Percentiles rank a stretch among this genome's conserved stretches.
Conservation (phyloP, 53 echinoderm and acorn worm species). For the Henricia sp. region DNA sequence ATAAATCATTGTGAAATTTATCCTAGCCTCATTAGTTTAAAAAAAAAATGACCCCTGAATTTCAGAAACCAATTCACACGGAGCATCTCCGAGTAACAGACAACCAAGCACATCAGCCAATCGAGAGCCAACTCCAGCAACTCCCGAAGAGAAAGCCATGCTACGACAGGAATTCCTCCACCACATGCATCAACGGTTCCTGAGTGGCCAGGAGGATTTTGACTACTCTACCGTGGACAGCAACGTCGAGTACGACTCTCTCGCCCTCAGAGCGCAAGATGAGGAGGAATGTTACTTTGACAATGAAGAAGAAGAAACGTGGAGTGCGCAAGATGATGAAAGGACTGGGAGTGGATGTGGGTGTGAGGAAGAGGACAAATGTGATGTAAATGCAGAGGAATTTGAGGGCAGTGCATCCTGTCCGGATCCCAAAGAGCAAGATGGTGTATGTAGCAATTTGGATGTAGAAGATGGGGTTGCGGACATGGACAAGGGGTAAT, state of each 20-base stretch:
- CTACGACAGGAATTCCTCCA: slow-evolving; percentile 84
- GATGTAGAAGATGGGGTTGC: no score
- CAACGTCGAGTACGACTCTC: slow-evolving; percentile 89
- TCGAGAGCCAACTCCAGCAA: slow-evolving; percentile 70
- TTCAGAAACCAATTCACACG: no score
- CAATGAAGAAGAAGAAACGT: slow-evolving; percentile 56
- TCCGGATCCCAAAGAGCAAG: not conserved
- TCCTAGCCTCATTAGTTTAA: no score
- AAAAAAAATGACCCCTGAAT: no score
- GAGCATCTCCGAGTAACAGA: not conserved
- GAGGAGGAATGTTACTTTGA: slow-evolving; percentile 96
- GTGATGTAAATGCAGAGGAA: not conserved
- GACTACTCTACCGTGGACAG: slow-evolving; percentile 86
- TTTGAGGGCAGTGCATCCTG: not conserved
- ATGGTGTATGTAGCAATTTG: no score
- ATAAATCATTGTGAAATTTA: no score
- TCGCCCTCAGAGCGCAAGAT: slow-evolving; percentile 79
- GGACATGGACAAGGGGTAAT: no score
- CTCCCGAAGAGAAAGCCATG: slow-evolving; percentile 76
- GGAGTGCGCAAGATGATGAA: slow-evolving; percentile 8
- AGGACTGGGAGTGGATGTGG: not conserved
- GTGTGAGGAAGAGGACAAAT: not conserved
- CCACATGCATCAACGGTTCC: slow-evolving; percentile 84
- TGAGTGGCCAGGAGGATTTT: slow-evolving; percentile 89
- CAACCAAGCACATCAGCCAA: not conserved